Evolutionary conservation across 2,113 vertebrate genomes (phyloP), one percentile per base, ranked within the genome.

Genomic region (Cavia aperea): DNA sequence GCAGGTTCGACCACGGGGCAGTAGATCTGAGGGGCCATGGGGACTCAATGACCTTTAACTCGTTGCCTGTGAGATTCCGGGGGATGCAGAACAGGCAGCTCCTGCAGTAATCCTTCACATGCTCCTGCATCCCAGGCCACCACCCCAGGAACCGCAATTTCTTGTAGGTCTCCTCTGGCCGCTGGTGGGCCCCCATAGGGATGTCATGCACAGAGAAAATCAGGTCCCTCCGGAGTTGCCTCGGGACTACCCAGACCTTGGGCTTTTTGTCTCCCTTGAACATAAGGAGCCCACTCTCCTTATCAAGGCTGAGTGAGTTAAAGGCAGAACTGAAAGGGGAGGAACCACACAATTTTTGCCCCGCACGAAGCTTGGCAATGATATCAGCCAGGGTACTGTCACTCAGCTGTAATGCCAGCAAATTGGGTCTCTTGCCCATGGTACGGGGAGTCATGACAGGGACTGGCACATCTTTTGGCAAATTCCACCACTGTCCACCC

Each of bases 71-170:
- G 39, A 94, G 92, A 39, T 88, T 91, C 1, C 81, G 94, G 43
- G 96, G 94, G 43, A 90, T 88, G 75, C 96, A 97, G 49, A 96
- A 96, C 66, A 97, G 83, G 84, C 96, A 97, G 89, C 93, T 95
- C 51, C 94, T 84, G n/a, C 96, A 97, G 68, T 96, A 96, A n/a
- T 92, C 86, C 0, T 51, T 85, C 87, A 97, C 95, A 0, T 96
- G 93, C 54, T 96, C 96, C 91, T 91, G 95, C 92, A 97, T 95
- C 24, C 96, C 96, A 0, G 95, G 96, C 96, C 96, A 97, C 97
- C 96, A 97, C 2, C 95, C 96, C 73, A 97, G 66, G 91, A 96
- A 36, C 24, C 95, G 91, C 91, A 96, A 2, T 68, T 88, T 96
- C 91, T 88, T 94, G 10, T 93, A 95, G 36, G 96, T 97, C 85